Base-by-base conservation (phyloP, 2,888 invertebrate species). In the Cheilosia urbana region DNA sequence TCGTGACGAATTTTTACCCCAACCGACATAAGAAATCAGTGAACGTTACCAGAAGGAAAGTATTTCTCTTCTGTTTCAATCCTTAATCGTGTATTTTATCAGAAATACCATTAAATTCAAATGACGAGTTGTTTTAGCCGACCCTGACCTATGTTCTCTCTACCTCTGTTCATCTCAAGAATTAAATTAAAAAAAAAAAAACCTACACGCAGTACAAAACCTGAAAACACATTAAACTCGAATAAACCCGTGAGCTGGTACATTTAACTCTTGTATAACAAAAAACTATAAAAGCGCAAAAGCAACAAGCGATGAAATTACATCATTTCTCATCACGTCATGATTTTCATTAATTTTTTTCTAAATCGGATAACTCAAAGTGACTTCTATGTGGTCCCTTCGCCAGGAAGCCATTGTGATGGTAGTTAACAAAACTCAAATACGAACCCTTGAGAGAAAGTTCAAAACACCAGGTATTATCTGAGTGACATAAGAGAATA, bases 201-300 rank as follows among this genome's bases (percentile, higher is more conserved):
- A 49, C 13, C 49, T 24, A 51, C 24, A 24, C 21, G 24, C 24
- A 24, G 51, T 24, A n/a, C 15, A 58, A 75, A 66, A 76, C 66
- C 76, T 76, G 76, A 76, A 76, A 68, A 76, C 60, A 42, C 53
- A 76, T 76, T 60, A 76, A 76, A 68, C 60, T 60, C 37, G 45
- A 76, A 51, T 51, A 76, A 60, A 60, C 40, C 45, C 60, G n/a
- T 42, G 53, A 58, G 58, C 30, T 24, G 19, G 17, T 27, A 60
- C 4, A 21, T 60, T 27, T 19, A 24, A 34, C 13, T 17, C 37
- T 21, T 21, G 37, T 37, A 37, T 13, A 37, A 37, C 13, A 37
- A 57, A 62, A 62, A 62, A 2, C 19, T 40, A 60, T 19, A n/a
- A 71, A 21, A 69, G 47, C 21, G 45, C 47, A 24, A 55, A n/a